phyloP scores from a whole-genome alignment of 2,888 invertebrate genomes.

The Dolomedes plantarius region DNA sequence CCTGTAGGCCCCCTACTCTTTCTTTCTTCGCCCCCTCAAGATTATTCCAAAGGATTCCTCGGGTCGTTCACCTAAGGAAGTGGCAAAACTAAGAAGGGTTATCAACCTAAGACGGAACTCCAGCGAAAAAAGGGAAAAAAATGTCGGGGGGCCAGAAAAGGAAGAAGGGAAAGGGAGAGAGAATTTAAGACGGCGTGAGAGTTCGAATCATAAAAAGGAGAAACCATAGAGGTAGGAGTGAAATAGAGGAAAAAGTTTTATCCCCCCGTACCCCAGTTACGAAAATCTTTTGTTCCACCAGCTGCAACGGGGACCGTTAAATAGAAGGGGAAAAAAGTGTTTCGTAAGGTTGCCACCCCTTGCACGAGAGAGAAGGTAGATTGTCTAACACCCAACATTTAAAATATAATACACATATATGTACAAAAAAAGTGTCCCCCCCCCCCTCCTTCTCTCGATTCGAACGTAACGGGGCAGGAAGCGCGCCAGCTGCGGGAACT shows the following conservation, averaged over 20 bases:
- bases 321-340: constrained; percentile 11
- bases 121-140: background rate
- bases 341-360: constrained; percentile 32
- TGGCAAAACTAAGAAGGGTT: constrained; percentile 18
- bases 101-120: constrained; percentile 31
- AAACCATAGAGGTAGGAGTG: constrained; percentile 32
- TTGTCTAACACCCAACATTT: constrained; percentile 33
- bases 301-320: constrained; percentile 31
- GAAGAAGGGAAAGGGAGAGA: background rate
- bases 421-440: constrained; percentile 21
- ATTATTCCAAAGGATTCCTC: constrained; percentile 19
- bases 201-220: constrained; percentile 22
- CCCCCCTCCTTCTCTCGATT: background rate
- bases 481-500: constrained; percentile 50
- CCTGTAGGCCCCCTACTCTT: background rate
- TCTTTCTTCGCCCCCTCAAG: constrained; percentile 18
- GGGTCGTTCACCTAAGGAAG: constrained; percentile 30
- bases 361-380: constrained; percentile 35
- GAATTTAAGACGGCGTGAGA: constrained; percentile 31
- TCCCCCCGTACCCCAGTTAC: constrained; percentile 27
- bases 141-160: background rate
- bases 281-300: constrained; percentile 29
- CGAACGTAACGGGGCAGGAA: constrained; percentile 35
- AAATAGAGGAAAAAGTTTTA: constrained; percentile 18
- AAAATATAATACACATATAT: constrained; percentile 37